Conservation (phyloP, 35 echinoderm and acorn worm species). For the Apostichopus japonicus region DNA sequence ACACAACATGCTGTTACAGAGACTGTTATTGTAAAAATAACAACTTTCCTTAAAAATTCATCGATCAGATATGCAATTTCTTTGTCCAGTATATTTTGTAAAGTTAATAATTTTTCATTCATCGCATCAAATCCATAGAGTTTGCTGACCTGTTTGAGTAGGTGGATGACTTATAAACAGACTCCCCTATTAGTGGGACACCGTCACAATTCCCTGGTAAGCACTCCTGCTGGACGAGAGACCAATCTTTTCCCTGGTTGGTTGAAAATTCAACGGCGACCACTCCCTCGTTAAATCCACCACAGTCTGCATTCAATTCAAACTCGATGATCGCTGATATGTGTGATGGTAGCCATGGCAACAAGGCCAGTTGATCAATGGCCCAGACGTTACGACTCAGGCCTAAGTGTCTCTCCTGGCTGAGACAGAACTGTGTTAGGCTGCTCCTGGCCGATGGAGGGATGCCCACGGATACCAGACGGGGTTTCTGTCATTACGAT, state of each 20-base stretch:
- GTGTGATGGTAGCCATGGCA: conserved; percentile 68
- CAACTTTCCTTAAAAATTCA: no score
- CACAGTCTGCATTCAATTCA: conserved; percentile 35
- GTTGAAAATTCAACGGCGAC: conserved; percentile 91
- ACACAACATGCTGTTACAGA: no score
- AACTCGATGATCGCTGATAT: conserved; percentile 8
- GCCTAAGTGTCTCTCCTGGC: conserved; percentile 69
- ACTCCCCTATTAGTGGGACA: conserved; percentile 44
- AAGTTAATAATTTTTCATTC: no score
- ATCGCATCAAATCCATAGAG: no score
- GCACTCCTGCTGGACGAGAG: conserved; percentile 66
- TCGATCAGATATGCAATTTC: no score
- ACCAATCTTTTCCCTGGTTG: conserved; percentile 83
- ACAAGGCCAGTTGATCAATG: conserved; percentile 73
- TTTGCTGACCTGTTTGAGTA: not conserved
- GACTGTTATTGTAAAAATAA: no score
- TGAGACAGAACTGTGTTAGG: conserved; percentile 81
- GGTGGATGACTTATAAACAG: conserved; percentile 44
- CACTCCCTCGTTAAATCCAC: not conserved
- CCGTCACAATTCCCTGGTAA: conserved; percentile 74
- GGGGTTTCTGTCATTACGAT: conserved; percentile 70
- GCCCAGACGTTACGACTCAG: conserved; percentile 95
- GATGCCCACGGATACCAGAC: conserved; percentile 72
- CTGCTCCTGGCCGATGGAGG: conserved; percentile 63
- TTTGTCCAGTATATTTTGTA: no score